Base-by-base conservation (phyloP, 30 jellyfish, hydroid and myxozoan species). In the Aurelia sp. region DNA sequence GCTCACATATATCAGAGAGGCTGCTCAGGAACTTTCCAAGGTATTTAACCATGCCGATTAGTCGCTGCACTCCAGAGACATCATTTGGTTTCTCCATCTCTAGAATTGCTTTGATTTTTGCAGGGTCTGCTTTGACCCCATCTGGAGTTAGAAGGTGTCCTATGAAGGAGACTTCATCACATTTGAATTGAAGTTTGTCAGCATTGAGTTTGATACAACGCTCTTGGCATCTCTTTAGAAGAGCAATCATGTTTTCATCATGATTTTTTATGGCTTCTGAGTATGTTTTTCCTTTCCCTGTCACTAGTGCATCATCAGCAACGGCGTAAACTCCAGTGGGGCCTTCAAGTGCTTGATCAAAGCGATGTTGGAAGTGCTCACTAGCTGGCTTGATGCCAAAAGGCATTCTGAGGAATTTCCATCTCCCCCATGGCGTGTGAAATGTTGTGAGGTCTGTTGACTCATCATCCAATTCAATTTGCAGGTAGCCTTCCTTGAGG, bases 281-380 rank as follows among this genome's bases (percentile, higher is more conserved):
- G 33, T 27, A 27, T 27, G 33, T 27, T 27, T 27, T 27, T 27
- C 33, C 33, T 27, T 27, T 27, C 33, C 33, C 33, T 27, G 33
- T 27, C 33, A 27, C 33, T 27, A 77, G 88, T 20, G 69, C 79
- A 60, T 77, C 88, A 58, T 57, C 88, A 57, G 78, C 67, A 35
- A 77, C 78, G 13, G 88, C 88, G 33, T 77, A 57, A 22, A 60
- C 24, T 16, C 78, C 78, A 22, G 50, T 38, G 9, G 3, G 50
- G 50, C 50, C 50, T 0, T 0, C 50, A 38, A 7, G 50, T 38
- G 50, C 50, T 38, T 38, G 50, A 7, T 38, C 7, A 38, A 38
- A 38, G 50, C 9, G 50, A 4, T 38, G 50, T 33, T 69, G 65
- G 62, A 69, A 69, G 30, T 69, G 80, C 80, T 33, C 80, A 69